Base-by-base conservation (phyloP, 2,113 vertebrate genomes). In the Gadus macrocephalus region DNA sequence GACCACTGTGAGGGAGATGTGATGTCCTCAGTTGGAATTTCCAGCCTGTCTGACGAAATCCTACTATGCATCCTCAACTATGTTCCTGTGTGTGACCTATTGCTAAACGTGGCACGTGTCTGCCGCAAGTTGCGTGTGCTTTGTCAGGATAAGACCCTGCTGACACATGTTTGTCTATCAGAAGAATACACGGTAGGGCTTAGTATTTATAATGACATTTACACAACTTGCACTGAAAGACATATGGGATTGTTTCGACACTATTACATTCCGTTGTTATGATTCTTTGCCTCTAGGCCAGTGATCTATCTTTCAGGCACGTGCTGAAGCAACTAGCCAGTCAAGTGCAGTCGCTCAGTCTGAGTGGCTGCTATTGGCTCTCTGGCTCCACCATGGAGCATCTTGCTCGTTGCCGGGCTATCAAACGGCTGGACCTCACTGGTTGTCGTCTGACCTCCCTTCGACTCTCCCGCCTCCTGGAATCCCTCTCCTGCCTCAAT, bases 341-440 rank as follows among this genome's bases (percentile, higher is more conserved):
- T 71, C 93, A 94, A 9, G 93, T 98, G 76, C 93, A 94, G 83
- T 93, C 93, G 69, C 92, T 99, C 73, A 93, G 93, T 87, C 87
- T 97, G 85, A 94, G 94, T 0, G 95, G 96, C 49, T 98, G 96
- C 87, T 99, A 99, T 64, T 99, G 97, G 97, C 82, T 99, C 72
- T 86, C 93, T 0, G 91, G 92, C 25, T 81, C 91, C 15, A 94
- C 93, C 0, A 72, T 97, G 3, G 95, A 98, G 56, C 89, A 92
- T 0, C 80, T 96, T 1, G 90, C 89, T 0, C 92, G 92, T 28
- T 99, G 97, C 90, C 92, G 89, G 59, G 85, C 88, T 71, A 89
- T 99, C 86, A 92, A 95, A 0, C 94, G 91, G 60, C 91, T 98
- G n/a, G 95, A 97, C 80, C 81, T 99, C 35, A 94, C 93, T 0